Evolutionary conservation across 1,140 invertebrate species (phyloP), one percentile per base, ranked within the genome.

Genomic region (Bombus terrestris): DNA sequence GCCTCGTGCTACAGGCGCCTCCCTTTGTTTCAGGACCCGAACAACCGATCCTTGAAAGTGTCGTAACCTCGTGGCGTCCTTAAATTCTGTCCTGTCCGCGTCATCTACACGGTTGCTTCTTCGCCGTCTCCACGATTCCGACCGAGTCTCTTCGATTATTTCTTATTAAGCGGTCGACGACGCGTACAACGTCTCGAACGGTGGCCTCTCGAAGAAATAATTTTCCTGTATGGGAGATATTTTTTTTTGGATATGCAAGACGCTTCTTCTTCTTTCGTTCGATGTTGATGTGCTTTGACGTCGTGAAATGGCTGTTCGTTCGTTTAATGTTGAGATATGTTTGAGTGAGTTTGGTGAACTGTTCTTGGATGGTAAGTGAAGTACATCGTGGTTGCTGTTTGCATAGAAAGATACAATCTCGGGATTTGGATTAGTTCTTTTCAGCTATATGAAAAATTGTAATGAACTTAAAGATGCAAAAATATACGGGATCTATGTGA

Each of bases 21-120:
- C 68, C 77, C 86, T 87, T 90, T 89, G 85, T 90, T 85, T 89
- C 87, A 85, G 47, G 43, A 69, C n/a, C 69, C 88, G 68, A 66
- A 57, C 43, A 76, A 87, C 41, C 81, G 76, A 81, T 85, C 76
- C 86, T 89, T 85, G 73, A 62, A 62, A 88, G 66, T 85, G 86
- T 89, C 88, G 66, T 81, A 80, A 73, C 78, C 86, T 87, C 74
- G 71, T 72, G 62, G 75, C 74, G 76, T 78, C 72, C 53, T 84
- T 78, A 79, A 79, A 85, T 81, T 81, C 71, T 75, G 78, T 59
- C 59, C 62, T 18, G 59, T 75, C n/a, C 71, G 71, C 84, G 78
- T 41, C 43, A 64, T n/a, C 25, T 69, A n/a, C 62, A 5, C 64
- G 57, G 37, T 2, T 18, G 25, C 25, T n/a, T 1, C 39, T 18